These are phyloP conservation scores for Azemiops feae DNA, from an alignment of 2,113 vertebrate genomes.

Conservation along the genomic window DNA sequence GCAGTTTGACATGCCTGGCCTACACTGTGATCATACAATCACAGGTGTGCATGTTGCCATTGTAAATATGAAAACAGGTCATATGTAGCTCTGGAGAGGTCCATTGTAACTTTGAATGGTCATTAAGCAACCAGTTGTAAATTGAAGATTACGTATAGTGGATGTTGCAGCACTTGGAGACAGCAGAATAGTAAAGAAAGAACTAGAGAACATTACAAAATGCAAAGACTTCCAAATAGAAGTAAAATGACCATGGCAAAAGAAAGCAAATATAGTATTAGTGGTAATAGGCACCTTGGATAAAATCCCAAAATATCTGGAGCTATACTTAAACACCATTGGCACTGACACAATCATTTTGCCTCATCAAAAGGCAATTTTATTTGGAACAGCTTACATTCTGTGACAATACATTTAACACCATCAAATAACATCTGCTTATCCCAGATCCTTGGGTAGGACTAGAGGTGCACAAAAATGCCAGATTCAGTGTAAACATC, in stretches of 20 bases:
- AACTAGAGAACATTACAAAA: not conserved
- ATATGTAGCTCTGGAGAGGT: not conserved
- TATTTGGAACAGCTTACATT: not conserved
- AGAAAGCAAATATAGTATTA: not conserved
- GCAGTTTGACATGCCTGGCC: no score
- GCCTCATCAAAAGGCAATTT: not conserved
- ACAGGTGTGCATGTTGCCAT: not conserved
- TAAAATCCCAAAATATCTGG: not conserved
- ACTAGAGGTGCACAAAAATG: not conserved
- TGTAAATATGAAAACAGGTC: not conserved
- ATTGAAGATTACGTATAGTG: not conserved
- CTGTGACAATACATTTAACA: not conserved
- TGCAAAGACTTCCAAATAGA: not conserved
- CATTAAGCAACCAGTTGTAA: not conserved
- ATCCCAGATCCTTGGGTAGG: not conserved
- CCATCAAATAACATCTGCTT: not conserved
- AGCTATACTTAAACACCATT: not conserved
- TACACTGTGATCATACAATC: not conserved
- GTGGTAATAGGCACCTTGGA: not conserved
- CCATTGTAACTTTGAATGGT: not conserved
- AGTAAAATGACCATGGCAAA: not conserved
- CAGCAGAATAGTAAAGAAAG: not conserved
- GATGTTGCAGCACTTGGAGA: not conserved
- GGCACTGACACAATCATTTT: not conserved
- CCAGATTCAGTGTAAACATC: not conserved